These are phyloP conservation scores for Meandrusa payeni DNA, from an alignment of 2,888 invertebrate species.

Conservation along the genomic window DNA sequence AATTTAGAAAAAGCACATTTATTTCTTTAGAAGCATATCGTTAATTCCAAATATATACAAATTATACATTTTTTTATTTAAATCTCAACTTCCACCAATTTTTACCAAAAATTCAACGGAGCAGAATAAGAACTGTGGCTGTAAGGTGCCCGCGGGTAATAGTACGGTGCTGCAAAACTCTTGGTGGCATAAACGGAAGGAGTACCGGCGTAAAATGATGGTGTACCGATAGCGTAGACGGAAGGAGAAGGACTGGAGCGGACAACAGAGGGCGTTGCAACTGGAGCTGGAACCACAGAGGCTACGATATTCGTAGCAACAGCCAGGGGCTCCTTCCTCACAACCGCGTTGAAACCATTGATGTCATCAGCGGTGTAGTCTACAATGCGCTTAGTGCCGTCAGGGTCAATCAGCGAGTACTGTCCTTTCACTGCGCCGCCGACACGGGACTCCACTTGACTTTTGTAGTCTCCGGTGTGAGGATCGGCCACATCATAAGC, in stretches of 20 bases:
- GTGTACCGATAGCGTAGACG: conserved; percentile 7
- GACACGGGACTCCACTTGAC: conserved; percentile 54
- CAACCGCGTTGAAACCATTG: conserved; percentile 66
- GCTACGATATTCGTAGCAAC: conserved; percentile 27
- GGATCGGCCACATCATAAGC: conserved; percentile 62
- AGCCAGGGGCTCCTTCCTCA: conserved; percentile 44
- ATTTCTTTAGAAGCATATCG: background rate
- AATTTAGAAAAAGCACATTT: background rate
- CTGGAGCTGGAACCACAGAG: conserved; percentile 15
- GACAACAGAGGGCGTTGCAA: conserved; percentile 27
- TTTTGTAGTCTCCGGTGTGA: conserved; percentile 62
- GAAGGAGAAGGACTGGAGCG: conserved; percentile 37
- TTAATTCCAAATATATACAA: background rate
- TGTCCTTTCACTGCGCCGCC: conserved; percentile 60
- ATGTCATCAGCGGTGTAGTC: conserved; percentile 62
- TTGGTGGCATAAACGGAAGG: conserved; percentile 5
- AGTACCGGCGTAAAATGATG: background rate
- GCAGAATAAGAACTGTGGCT: conserved; percentile 1
- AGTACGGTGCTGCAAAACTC: conserved; percentile 4
- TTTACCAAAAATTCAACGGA: conserved; percentile 9
- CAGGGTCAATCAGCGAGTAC: conserved; percentile 59
- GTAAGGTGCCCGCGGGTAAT: conserved; percentile 9
- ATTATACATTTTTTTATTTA: background rate
- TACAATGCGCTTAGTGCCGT: conserved; percentile 60
- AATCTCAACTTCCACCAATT: too few species aligned